phyloP scores from a whole-genome alignment of 2,797 vertebrate genomes.

The Diceros bicornis region DNA sequence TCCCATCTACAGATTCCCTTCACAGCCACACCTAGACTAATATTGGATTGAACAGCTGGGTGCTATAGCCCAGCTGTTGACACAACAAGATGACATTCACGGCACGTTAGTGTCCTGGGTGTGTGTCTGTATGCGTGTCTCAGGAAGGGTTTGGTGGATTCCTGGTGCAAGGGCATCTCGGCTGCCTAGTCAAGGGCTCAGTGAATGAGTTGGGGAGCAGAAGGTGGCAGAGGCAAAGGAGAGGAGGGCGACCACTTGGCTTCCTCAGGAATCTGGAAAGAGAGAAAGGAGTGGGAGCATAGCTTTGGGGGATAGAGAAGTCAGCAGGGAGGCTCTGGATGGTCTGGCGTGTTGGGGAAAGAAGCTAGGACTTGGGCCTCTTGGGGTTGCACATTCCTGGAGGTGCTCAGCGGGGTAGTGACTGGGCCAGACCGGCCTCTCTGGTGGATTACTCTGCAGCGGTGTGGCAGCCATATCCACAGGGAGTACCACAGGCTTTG shows the following conservation, averaged over 20 bases:
- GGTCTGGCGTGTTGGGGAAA: not conserved
- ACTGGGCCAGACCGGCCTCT: not conserved
- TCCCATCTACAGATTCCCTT: accelerated
- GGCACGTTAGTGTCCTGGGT: not conserved
- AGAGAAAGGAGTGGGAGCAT: accelerated
- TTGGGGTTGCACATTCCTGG: not conserved
- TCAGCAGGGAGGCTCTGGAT: accelerated
- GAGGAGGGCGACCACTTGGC: too few relatives aligned
- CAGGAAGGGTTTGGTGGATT: not conserved
- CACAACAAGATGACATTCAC: not conserved
- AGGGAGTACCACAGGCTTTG: not conserved
- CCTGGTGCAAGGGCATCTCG: too few relatives aligned
- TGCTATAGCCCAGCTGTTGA: accelerated
- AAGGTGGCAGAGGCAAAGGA: not conserved
- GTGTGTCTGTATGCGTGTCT: not conserved
- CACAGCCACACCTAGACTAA: accelerated
- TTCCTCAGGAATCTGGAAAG: not conserved
- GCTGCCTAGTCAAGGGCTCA: not conserved
- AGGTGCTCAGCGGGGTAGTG: not conserved
- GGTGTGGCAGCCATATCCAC: accelerated
- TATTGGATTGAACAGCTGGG: accelerated
- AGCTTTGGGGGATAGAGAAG: too few relatives aligned
- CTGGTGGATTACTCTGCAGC: not conserved
- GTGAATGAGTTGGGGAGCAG: not conserved
- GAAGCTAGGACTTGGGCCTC: not conserved